phyloP scores from a whole-genome alignment of 2,888 invertebrate genomes.

The Allacma fusca region DNA sequence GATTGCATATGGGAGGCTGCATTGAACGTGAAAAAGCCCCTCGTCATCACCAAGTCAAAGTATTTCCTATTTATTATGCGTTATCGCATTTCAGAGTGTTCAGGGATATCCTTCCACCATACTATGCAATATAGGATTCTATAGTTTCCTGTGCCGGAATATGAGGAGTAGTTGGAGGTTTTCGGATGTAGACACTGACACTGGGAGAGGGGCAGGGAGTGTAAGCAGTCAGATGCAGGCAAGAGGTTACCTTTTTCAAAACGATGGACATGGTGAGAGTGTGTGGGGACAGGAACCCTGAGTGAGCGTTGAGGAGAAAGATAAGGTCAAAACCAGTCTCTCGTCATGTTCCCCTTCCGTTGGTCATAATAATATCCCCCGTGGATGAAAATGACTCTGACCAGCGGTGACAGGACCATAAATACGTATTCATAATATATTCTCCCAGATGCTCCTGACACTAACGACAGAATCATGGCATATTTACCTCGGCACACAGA shows the following conservation, averaged over 20 bases:
- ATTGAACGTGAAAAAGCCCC: slow-evolving; percentile 30
- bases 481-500: slow-evolving; percentile 16
- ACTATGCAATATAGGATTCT: no score
- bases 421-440: slow-evolving; percentile 40
- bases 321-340: slow-evolving; percentile 20
- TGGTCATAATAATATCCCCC: slow-evolving; percentile 34
- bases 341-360: slow-evolving; percentile 27
- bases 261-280: neutral
- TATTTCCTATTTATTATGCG: slow-evolving; percentile 38
- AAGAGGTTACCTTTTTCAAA: neutral
- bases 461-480: slow-evolving; percentile 40
- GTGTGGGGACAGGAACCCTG: neutral
- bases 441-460: slow-evolving; percentile 30
- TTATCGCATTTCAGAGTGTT: neutral
- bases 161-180: no score
- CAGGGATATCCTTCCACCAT: neutral
- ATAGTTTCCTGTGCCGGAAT: no score
- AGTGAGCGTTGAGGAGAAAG: slow-evolving; percentile 14
- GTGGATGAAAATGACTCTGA: slow-evolving; percentile 36
- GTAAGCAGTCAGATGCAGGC: slow-evolving; percentile 6
- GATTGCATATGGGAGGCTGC: slow-evolving; percentile 23
- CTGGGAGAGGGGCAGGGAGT: neutral
- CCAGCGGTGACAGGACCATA: slow-evolving; percentile 39
- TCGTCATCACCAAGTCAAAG: slow-evolving; percentile 31
- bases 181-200: no score